Conservation (phyloP, 1,140 invertebrate species). For the Lethrus apterus region DNA sequence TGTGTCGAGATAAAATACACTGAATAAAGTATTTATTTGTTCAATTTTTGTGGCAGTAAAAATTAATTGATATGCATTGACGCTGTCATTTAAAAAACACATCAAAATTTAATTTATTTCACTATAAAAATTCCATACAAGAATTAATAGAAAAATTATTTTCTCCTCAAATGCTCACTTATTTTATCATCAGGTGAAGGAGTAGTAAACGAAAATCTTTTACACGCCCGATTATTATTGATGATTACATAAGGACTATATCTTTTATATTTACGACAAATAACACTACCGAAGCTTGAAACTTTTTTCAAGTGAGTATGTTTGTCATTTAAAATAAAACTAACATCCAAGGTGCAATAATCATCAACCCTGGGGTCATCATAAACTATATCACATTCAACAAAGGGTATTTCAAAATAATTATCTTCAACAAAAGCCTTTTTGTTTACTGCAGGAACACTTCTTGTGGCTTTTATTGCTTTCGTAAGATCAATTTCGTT, state of each 20-base stretch:
- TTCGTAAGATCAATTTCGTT: constrained; percentile 4
- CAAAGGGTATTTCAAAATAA: constrained; percentile 28
- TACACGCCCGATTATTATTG: constrained; percentile 6
- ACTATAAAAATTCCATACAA: too few species aligned
- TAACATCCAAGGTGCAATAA: constrained; percentile 35
- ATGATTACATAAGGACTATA: constrained; percentile 1
- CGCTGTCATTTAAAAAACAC: too few species aligned
- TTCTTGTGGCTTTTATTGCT: not conserved
- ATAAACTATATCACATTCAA: constrained; percentile 29
- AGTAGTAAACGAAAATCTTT: constrained; percentile 49
- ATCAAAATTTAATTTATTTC: too few species aligned
- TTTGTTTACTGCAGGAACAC: constrained; percentile 1
- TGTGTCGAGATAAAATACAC: too few species aligned
- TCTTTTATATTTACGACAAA: constrained; percentile 37
- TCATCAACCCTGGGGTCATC: not conserved
- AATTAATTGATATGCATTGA: too few species aligned
- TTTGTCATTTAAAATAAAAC: constrained; percentile 19
- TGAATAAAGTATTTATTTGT: too few species aligned
- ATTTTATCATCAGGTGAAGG: constrained; percentile 54
- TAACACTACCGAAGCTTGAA: constrained; percentile 46
- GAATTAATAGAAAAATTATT: too few species aligned
- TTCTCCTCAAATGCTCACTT: too few species aligned
- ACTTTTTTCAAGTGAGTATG: constrained; percentile 23
- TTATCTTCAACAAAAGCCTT: constrained; percentile 17
- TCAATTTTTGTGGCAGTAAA: too few species aligned